phyloP scores from a whole-genome alignment of 2,797 vertebrate species.

The Merluccius polli region DNA sequence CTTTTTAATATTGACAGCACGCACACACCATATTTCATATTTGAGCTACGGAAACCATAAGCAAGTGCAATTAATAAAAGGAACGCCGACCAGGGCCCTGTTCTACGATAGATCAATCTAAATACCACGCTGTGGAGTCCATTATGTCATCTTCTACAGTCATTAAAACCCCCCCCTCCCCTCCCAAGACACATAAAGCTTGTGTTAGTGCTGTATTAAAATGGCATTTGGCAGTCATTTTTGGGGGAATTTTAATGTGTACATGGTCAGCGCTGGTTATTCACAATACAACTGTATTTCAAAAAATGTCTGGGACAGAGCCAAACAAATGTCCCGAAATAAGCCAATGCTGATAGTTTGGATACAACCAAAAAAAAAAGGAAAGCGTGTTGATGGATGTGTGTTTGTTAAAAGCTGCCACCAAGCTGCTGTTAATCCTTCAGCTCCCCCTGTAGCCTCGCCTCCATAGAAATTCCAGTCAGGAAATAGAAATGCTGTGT shows the following conservation, averaged over 20 bases:
- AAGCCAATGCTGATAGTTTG: conserved; percentile 44
- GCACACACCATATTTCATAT: conserved; percentile 36
- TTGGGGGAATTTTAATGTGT: conserved; percentile 17
- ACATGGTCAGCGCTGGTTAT: conserved; percentile 4
- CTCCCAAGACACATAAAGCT: conserved; percentile 3
- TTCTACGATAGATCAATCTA: background rate
- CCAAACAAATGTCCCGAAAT: conserved; percentile 39
- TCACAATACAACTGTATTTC: conserved; percentile 20
- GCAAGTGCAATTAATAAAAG: background rate
- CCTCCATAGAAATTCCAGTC: conserved; percentile 47
- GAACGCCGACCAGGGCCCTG: background rate
- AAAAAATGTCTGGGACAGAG: conserved; percentile 2
- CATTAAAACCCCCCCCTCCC: background rate
- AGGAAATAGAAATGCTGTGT: conserved; percentile 39
- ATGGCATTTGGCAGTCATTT: conserved; percentile 25
- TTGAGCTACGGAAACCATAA: background rate
- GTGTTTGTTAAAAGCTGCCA: conserved; percentile 52
- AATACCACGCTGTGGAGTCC: background rate
- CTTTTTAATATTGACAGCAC: conserved; percentile 35
- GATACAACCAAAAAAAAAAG: background rate
- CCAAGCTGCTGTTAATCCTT: conserved; percentile 57
- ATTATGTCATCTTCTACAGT: conserved; percentile 22
- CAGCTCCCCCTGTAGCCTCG: conserved; percentile 46
- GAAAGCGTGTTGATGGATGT: conserved; percentile 45
- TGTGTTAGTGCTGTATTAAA: conserved; percentile 17